Evolutionary conservation across 2,888 invertebrate genomes (phyloP).

Genomic region (Clunio marinus): DNA sequence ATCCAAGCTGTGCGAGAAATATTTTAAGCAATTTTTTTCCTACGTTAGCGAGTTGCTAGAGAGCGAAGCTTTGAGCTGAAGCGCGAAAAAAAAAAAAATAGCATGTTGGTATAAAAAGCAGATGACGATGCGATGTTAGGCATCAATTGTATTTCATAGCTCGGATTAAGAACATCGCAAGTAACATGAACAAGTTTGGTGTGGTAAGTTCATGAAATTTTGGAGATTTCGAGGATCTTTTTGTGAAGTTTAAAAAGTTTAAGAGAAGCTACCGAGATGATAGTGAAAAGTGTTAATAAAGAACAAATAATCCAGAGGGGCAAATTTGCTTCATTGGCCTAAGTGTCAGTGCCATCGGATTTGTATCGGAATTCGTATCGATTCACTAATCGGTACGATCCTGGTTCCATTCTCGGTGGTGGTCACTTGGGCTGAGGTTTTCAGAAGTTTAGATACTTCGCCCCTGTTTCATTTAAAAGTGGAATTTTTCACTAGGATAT

Average conservation of each 20-base stretch:
- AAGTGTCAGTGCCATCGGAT: too few species aligned
- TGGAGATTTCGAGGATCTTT: too few species aligned
- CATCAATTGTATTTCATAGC: constrained; percentile 22
- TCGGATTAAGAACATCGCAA: constrained; percentile 18
- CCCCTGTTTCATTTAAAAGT: too few species aligned
- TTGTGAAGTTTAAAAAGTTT: background rate
- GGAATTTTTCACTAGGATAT: too few species aligned
- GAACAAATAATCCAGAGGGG: too few species aligned
- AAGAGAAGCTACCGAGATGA: background rate
- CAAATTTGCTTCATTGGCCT: too few species aligned
- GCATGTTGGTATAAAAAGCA: constrained; percentile 30
- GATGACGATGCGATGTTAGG: background rate
- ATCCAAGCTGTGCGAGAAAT: constrained; percentile 1
- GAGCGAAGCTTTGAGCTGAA: background rate
- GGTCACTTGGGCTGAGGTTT: too few species aligned
- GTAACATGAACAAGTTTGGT: constrained; percentile 20
- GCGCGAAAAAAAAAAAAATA: background rate
- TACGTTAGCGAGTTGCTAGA: background rate
- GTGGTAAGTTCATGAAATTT: constrained; percentile 26
- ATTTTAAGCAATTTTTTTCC: background rate
- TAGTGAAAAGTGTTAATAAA: too few species aligned
- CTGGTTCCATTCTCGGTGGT: too few species aligned
- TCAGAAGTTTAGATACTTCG: too few species aligned
- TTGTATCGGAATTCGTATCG: too few species aligned
- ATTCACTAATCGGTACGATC: too few species aligned